These are phyloP conservation scores for Amphipyra berbera DNA, from an alignment of 2,888 invertebrate genomes.

Conservation along the genomic window DNA sequence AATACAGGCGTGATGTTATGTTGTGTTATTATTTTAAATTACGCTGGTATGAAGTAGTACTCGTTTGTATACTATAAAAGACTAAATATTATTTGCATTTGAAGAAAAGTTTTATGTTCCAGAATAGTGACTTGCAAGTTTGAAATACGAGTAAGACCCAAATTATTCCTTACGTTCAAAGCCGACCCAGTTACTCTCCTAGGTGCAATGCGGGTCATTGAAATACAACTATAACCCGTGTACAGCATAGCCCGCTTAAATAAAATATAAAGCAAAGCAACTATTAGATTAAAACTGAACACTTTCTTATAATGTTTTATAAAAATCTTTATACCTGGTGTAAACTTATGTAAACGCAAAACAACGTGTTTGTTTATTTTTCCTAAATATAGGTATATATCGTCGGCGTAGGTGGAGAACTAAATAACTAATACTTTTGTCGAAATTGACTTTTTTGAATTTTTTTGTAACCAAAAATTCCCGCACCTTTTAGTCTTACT, in stretches of 20 bases:
- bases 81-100: conserved; percentile 30
- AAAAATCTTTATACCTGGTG: too few species aligned
- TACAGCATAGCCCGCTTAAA: conserved; percentile 15
- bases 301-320: too few species aligned
- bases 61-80: conserved; percentile 6
- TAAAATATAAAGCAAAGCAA: conserved; percentile 39
- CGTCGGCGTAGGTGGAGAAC: too few species aligned
- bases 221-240: conserved; percentile 29
- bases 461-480: too few species aligned
- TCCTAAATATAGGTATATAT: too few species aligned
- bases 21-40: background rate
- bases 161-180: conserved; percentile 50
- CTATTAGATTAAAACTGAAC: conserved; percentile 18
- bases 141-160: conserved; percentile 25
- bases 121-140: conserved; percentile 20
- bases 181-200: conserved; percentile 38
- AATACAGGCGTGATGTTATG: too few species aligned
- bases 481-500: too few species aligned
- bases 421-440: too few species aligned
- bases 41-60: background rate
- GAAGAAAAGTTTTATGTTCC: conserved; percentile 31
- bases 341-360: too few species aligned
- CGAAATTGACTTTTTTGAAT: too few species aligned
- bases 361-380: too few species aligned
- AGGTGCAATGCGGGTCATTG: conserved; percentile 45